Evolutionary conservation across 2,113 vertebrate species (phyloP), one percentile per base, ranked within the genome.

Genomic region (Salvelinus fontinalis): DNA sequence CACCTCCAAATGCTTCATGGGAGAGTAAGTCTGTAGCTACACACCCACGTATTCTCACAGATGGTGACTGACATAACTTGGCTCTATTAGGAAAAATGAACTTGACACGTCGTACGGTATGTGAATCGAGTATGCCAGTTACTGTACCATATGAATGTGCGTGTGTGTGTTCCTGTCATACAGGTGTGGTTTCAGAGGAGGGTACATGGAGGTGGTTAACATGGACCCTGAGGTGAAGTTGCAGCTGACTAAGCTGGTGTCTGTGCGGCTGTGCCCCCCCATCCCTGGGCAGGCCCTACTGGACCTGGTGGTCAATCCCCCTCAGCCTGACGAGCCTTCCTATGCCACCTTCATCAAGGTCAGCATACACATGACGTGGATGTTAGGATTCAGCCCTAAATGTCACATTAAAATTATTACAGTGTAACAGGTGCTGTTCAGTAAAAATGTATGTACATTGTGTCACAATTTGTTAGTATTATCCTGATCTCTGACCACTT

Each of bases 1-100:
- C 7, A 87, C 93, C 84, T 98, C 97, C 65, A 98, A 98, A 81
- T 96, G 97, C 80, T 98, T 95, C 92, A 96, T 97, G 95, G 97
- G 96, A 88, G 97, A 98, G 97, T 98, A 83, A 93, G 97, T 94
- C 20, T 68, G 31, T 34, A 22, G 51, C 18, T 24, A 51, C 59
- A n/a, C n/a, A 62, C n/a, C 13, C 54, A 57, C 2, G 18, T 20
- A 57, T 57, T 57, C 18, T 57, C 54, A 20, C 54, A 57, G 20
- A 22, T 22, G n/a, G 20, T 20, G 13, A 20, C 54, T 57, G 54
- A 20, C 2, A 62, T 62, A 62, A 62, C n/a, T 22, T 62, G n/a
- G n/a, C 9, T 62, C 9, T 24, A 1, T 24, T 57, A 20, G 20
- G 20, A 16, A 22, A 22, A 2, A n/a, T 3, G 9, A 8, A 16